Base-by-base conservation (phyloP, 30 jellyfish, hydroid and myxozoan genomes). In the Aurelia sp. region DNA sequence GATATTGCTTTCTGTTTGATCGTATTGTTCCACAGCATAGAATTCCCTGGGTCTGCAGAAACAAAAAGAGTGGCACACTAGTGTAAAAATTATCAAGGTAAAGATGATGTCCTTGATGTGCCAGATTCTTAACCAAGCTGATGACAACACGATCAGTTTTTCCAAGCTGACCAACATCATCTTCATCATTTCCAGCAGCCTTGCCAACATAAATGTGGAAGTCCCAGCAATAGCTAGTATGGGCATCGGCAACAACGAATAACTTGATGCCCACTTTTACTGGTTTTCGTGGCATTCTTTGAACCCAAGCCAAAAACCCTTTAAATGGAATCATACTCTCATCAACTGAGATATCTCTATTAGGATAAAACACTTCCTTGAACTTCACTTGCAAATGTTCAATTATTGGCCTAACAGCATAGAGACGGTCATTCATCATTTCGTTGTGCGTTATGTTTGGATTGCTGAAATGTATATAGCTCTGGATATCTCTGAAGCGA, bases 401-500 rank as follows among this genome's bases (percentile, higher is more conserved):
- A 18, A 53, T 53, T 12, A 53, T 18, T 12, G 65, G 65, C 3
- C 65, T 53, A 53, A 53, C 65, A 13, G 19, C 16, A 18, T 53
- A 18, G 19, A 53, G n/a, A 53, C 65, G 65, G 65, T 53, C 65
- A 53, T 53, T 27, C 33, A 27, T 27, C 33, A 27, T 27, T 27
- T 27, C 33, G 33, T 27, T 2, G 2, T 27, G 33, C 2, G 33
- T 27, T 27, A 27, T 27, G 33, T 27, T 27, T 27, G 65, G 65
- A 53, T 53, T 53, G 3, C 65, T 0, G 19, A 53, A 53, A 53
- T 48, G 92, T 10, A 82, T 69, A 20, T 41, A 19, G 22, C 82
- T 18, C 44, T 50, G 41, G 22, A 82, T 41, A 82, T 82, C 91
- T 21, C 55, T 74, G 73, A 82, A 82, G 17, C 82, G 82, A 22